These are phyloP conservation scores for Rotaria magnacalcarata DNA, from an alignment of 2,888 invertebrate genomes.

Conservation along the genomic window DNA sequence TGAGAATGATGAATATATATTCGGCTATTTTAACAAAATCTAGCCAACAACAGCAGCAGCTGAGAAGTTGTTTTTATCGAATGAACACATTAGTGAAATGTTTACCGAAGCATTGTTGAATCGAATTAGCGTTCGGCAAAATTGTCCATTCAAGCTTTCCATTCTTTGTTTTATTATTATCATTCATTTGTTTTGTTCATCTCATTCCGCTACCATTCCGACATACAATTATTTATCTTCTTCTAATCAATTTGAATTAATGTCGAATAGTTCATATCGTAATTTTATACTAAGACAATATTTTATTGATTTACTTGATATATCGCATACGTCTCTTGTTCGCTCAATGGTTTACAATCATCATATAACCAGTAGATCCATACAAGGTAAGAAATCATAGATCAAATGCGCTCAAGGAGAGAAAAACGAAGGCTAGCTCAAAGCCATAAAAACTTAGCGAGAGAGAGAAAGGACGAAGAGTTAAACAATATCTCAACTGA, in stretches of 20 bases:
- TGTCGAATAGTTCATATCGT: constrained; percentile 20
- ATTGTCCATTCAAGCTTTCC: not conserved
- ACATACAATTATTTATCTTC: not conserved
- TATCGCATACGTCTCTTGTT: constrained; percentile 8
- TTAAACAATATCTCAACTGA: too few species aligned
- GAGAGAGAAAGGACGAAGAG: too few species aligned
- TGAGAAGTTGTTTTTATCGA: not conserved
- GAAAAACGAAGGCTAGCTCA: too few species aligned
- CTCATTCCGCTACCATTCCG: not conserved
- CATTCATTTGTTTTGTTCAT: not conserved
- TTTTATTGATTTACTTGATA: constrained; percentile 2
- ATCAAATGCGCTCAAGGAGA: too few species aligned
- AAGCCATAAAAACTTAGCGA: too few species aligned
- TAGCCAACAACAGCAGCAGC: not conserved
- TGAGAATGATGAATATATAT: not conserved
- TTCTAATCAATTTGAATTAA: not conserved
- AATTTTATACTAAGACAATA: constrained; percentile 16
- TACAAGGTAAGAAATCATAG: not conserved
- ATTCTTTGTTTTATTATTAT: not conserved
- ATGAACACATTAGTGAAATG: not conserved
- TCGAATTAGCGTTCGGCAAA: not conserved
- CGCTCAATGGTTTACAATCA: not conserved
- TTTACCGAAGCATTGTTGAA: not conserved
- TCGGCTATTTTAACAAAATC: not conserved
- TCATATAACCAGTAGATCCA: not conserved